A percentile compares a stretch with the other conserved stretches of the same genome.
These are phyloP conservation scores for Buphagus erythrorhynchus DNA, from an alignment of 2,797 vertebrate genomes.

Conservation along the genomic window DNA sequence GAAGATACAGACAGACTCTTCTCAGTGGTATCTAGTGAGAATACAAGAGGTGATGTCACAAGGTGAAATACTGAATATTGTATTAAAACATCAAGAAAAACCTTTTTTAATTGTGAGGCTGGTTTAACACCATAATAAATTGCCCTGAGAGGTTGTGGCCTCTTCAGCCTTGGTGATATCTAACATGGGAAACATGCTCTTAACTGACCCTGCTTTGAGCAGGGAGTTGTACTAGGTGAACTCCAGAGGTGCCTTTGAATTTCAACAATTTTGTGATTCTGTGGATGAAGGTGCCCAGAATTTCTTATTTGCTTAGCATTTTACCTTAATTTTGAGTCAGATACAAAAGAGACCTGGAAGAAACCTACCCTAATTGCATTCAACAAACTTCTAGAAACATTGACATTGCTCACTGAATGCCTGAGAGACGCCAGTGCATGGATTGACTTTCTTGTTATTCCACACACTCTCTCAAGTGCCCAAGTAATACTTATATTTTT, in stretches of 20 bases:
- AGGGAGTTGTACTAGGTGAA: background rate
- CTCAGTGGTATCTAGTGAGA: background rate
- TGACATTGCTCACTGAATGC: background rate
- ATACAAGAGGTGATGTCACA: background rate
- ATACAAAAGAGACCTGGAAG: background rate
- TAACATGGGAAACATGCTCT: background rate
- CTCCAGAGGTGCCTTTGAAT: background rate
- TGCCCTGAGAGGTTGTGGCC: background rate
- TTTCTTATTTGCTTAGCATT: background rate
- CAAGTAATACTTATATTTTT: background rate
- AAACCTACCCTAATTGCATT: background rate
- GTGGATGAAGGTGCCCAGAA: background rate
- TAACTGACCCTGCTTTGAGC: background rate
- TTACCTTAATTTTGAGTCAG: background rate
- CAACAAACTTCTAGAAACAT: background rate
- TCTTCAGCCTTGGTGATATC: background rate
- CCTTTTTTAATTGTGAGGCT: background rate
- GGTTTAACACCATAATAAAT: background rate
- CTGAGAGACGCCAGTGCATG: rapidly evolving
- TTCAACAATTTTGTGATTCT: background rate
- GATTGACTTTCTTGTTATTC: background rate
- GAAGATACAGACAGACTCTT: background rate
- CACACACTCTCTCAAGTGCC: background rate
- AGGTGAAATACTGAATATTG: background rate
- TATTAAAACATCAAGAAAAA: background rate